Evolutionary conservation across 2,113 vertebrate genomes (phyloP).

Genomic region (Notiomystis cincta): DNA sequence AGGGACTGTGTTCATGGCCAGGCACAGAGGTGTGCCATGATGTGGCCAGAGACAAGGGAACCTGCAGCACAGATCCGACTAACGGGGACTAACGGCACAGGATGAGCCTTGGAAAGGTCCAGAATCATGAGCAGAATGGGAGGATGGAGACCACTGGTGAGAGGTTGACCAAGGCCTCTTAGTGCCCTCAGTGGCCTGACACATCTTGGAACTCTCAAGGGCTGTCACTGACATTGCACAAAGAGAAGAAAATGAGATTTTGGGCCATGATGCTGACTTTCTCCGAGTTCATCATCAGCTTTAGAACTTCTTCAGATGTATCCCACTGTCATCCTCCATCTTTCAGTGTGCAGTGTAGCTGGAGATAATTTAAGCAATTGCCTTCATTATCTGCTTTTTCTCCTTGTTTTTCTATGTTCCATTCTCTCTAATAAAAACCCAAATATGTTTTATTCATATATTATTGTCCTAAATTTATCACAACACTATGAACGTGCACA

Average conservation of each 20-base stretch:
- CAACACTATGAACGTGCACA: neutral
- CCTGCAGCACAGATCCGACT: neutral
- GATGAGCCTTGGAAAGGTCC: neutral
- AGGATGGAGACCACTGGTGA: neutral
- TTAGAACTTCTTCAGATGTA: neutral
- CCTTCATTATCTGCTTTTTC: neutral
- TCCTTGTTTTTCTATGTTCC: neutral
- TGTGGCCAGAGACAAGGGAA: neutral
- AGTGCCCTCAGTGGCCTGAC: neutral
- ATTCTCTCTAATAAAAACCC: neutral
- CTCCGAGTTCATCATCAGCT: neutral
- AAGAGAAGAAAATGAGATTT: neutral
- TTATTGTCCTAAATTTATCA: neutral
- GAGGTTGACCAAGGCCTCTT: neutral
- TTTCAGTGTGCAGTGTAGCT: neutral
- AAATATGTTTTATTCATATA: neutral
- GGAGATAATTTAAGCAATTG: neutral
- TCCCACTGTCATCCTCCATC: neutral
- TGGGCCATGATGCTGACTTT: neutral
- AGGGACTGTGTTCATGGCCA: rapidly evolving
- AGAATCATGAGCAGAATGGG: neutral
- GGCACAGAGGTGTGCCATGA: neutral
- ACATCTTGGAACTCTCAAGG: neutral
- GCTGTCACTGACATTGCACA: neutral
- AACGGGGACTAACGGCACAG: neutral